Evolutionary conservation across 2,888 invertebrate genomes (phyloP).

Genomic region (Diplazon laetatorius): DNA sequence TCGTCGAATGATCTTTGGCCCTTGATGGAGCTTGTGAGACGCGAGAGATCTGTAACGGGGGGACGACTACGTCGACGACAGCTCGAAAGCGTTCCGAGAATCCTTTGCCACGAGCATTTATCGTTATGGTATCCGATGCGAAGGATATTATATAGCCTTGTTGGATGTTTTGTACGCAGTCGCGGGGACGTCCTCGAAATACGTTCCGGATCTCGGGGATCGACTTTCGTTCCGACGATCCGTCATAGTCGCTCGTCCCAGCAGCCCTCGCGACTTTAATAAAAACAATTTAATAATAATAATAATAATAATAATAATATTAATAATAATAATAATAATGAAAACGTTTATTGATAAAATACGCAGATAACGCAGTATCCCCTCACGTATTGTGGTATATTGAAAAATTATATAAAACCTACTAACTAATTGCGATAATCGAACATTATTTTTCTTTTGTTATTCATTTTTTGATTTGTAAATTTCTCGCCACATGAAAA

Average conservation of each 20-base stretch:
- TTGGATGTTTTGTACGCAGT: constrained; percentile 12
- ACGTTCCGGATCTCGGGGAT: constrained; percentile 51
- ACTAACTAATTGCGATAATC: too few species aligned
- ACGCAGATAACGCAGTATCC: too few species aligned
- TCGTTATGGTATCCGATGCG: constrained; percentile 47
- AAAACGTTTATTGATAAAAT: too few species aligned
- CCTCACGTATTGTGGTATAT: too few species aligned
- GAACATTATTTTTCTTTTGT: too few species aligned
- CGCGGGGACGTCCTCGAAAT: constrained; percentile 28
- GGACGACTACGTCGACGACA: constrained; percentile 19
- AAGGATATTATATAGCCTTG: constrained; percentile 56
- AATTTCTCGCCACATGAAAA: too few species aligned
- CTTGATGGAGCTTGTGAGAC: constrained; percentile 6
- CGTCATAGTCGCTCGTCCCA: not conserved
- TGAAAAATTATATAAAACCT: too few species aligned
- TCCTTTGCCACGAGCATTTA: constrained; percentile 25
- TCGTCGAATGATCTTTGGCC: constrained; percentile 38
- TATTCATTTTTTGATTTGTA: too few species aligned
- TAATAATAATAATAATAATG: too few species aligned
- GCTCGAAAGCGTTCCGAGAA: constrained; percentile 53
- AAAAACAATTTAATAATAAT: not conserved
- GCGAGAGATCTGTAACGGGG: too few species aligned
- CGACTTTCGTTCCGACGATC: constrained; percentile 58
- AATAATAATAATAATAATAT: too few species aligned
- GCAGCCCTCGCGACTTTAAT: constrained; percentile 24